Evolutionary conservation across 2,113 vertebrate species (phyloP), one percentile per base, ranked within the genome.

Genomic region (Leptosomus discolor): DNA sequence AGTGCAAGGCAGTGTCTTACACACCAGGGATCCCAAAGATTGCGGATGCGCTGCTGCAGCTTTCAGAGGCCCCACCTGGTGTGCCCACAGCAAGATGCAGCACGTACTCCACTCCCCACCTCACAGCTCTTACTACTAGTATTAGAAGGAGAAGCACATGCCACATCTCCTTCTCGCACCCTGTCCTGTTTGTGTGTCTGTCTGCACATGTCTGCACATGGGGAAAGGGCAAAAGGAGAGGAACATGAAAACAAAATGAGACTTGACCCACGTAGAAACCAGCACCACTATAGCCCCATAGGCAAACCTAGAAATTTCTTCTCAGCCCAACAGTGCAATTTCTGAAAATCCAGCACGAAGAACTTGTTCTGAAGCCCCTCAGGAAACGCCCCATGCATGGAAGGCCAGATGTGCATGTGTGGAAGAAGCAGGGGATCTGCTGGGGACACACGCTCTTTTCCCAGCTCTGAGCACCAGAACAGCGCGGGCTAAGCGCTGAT

Each of bases 401-500:
- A 58, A 67, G 20, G 78, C 5, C 69, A 88, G 43, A 60, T 15
- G 20, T 51, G n/a, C 45, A 9, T 41, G 37, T 32, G 19, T 16
- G 6, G 54, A 89, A 91, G 67, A 41, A 92, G 54, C 41, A 81
- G 69, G 12, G 21, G 54, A n/a, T 83, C 67, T 94, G 27, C 30
- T 79, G 29, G 22, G 74, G 53, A 76, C 43, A 82, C 4, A 4
- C 30, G 30, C 21, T 76, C 65, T 78, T 87, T 85, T 75, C 54
- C 46, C 41, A 48, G 43, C n/a, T 58, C 64, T 32, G 15, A 75
- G 61, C 51, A 90, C 27, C 65, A 50, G 65, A 73, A 78, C 1
- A 39, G 34, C 1, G 30, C 0, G 0, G 11, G 41, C 48, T 85
- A 71, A 88, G 50, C 3, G 3, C 18, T 46, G 51, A 51, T 43